A percentile compares a stretch with the other conserved stretches of the same genome.
These are phyloP conservation scores for Cranoglanis bouderius DNA, from an alignment of 2,113 vertebrate genomes.

Conservation along the genomic window DNA sequence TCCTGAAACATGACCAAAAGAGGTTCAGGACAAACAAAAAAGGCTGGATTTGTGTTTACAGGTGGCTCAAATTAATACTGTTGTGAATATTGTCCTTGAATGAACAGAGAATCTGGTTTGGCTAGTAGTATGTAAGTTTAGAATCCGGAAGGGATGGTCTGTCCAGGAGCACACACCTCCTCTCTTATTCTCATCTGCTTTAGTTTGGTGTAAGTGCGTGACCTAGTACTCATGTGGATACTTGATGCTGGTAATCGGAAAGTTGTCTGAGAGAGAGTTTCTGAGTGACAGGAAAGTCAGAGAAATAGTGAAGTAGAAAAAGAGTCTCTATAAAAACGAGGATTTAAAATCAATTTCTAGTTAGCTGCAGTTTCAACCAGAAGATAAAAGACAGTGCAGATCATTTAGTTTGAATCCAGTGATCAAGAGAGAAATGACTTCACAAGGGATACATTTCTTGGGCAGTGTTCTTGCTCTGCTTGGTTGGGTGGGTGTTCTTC, in stretches of 20 bases:
- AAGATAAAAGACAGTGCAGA: not conserved
- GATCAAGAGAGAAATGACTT: conserved; percentile 74
- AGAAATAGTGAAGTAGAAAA: not conserved
- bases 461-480: conserved; percentile 82
- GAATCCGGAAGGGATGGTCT: conserved; percentile 44
- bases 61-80: not conserved
- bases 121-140: conserved; percentile 26
- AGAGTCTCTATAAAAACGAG: not conserved
- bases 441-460: conserved; percentile 84
- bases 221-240: conserved; percentile 48
- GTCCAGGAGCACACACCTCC: conserved; percentile 21
- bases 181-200: conserved; percentile 27
- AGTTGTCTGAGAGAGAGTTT: conserved; percentile 9
- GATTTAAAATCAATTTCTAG: not conserved
- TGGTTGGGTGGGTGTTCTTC: conserved; percentile 83
- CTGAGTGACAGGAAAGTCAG: not conserved
- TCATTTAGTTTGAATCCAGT: not conserved
- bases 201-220: conserved; percentile 57
- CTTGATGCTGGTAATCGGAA: conserved; percentile 53
- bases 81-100: not conserved
- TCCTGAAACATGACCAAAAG: not conserved
- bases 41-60: not conserved
- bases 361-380: not conserved
- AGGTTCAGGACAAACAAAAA: not conserved
- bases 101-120: conserved; percentile 44